Percentiles rank a stretch among this genome's conserved stretches.
phyloP scores from a whole-genome alignment of 2,797 vertebrate species.

The Takifugu ocellatus region DNA sequence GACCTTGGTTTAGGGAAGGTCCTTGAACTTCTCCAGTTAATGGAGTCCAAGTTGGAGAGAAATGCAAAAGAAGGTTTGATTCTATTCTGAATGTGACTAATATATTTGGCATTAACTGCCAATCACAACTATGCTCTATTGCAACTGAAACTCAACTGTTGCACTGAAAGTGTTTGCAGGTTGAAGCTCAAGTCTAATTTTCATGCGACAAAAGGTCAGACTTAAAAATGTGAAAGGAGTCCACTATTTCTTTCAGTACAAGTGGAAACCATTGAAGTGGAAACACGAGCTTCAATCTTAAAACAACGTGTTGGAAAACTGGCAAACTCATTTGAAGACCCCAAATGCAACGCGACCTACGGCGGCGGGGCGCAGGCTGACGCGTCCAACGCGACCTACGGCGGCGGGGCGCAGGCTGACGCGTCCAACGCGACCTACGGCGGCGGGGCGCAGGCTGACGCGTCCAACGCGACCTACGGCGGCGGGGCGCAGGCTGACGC shows the following conservation, averaged over 20 bases:
- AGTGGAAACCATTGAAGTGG: slow-evolving; percentile 31
- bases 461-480: too few species aligned
- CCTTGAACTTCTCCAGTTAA: slow-evolving; percentile 10
- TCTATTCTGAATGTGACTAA: too few species aligned
- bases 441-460: too few species aligned
- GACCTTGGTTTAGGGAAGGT: slow-evolving; percentile 14
- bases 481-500: too few species aligned
- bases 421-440: too few species aligned
- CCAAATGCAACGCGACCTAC: too few species aligned
- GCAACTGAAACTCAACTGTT: not conserved
- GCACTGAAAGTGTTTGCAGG: not conserved
- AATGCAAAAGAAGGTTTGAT: slow-evolving; percentile 22
- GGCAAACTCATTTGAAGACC: too few species aligned
- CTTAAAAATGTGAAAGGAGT: not conserved
- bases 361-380: too few species aligned
- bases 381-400: too few species aligned
- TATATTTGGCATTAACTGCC: too few species aligned
- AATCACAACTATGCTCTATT: not conserved
- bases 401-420: too few species aligned
- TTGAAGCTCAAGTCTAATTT: not conserved
- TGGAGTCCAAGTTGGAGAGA: not conserved
- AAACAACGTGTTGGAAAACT: too few species aligned
- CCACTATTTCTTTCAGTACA: slow-evolving; percentile 23
- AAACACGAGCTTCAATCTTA: not conserved
- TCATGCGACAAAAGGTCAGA: not conserved